Conservation (phyloP, 2,113 vertebrate genomes). For the Marcusenius ussheri region DNA sequence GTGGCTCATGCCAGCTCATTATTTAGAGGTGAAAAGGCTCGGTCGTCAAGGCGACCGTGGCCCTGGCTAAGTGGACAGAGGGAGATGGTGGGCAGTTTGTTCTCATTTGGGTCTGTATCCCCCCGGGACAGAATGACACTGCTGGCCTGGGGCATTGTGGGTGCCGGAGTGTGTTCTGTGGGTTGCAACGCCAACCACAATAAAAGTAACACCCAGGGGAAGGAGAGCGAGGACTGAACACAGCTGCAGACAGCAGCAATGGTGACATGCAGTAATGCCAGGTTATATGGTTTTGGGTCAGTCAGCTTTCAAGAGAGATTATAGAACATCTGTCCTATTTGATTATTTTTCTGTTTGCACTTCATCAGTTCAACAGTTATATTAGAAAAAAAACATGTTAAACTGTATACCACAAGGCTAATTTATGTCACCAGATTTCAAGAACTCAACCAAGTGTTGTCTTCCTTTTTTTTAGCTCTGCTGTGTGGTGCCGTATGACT, state of each 20-base stretch:
- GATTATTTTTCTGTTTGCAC: not conserved
- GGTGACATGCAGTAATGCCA: not conserved
- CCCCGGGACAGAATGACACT: not conserved
- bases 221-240: not conserved
- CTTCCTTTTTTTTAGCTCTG: not conserved
- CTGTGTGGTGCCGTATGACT: not conserved
- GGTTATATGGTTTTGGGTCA: not conserved
- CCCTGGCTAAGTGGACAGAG: constrained; percentile 1
- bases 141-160: not conserved
- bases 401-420: not conserved
- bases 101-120: not conserved
- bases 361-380: not conserved
- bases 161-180: not conserved
- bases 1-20: not conserved
- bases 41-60: not conserved
- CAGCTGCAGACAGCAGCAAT: not conserved
- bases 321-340: not conserved
- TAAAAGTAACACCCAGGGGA: not conserved
- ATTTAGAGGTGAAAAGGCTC: not conserved
- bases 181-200: not conserved
- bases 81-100: not conserved
- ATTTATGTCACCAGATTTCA: not conserved
- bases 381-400: not conserved
- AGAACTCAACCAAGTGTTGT: not conserved
- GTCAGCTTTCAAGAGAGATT: not conserved